Percentiles rank a stretch among this genome's conserved stretches.
These are phyloP conservation scores for Lasiurus borealis DNA, from an alignment of 2,113 vertebrate genomes.

Conservation along the genomic window DNA sequence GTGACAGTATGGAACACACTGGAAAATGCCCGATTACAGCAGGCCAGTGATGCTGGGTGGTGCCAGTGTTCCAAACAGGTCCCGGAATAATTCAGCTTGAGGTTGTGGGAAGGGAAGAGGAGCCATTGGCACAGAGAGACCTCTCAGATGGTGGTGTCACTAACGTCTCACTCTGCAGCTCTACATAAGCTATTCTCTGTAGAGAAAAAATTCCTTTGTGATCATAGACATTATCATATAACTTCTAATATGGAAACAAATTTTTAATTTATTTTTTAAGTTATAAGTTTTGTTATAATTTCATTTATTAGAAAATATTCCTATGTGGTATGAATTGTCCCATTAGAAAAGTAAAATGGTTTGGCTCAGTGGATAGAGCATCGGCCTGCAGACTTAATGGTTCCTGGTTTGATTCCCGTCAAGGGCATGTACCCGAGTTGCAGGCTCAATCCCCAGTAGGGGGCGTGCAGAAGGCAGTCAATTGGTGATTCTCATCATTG, in stretches of 20 bases:
- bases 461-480: background rate
- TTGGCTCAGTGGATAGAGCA: background rate
- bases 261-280: background rate
- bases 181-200: background rate
- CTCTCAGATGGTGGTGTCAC: no score
- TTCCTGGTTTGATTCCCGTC: background rate
- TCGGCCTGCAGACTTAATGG: background rate
- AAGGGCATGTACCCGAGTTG: background rate
- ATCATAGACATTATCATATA: background rate
- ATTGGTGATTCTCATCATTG: background rate
- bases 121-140: background rate
- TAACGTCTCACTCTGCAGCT: background rate
- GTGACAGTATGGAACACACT: background rate
- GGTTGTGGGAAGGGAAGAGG: background rate
- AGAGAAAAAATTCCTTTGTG: background rate
- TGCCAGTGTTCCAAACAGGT: background rate
- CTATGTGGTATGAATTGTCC: background rate
- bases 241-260: background rate
- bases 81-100: background rate
- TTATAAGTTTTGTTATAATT: background rate
- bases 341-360: background rate
- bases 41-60: background rate
- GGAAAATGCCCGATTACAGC: slow-evolving; percentile 42
- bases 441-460: background rate
- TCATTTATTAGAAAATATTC: background rate